Base-by-base conservation (phyloP, 2,113 vertebrate species). In the Tyto alba region DNA sequence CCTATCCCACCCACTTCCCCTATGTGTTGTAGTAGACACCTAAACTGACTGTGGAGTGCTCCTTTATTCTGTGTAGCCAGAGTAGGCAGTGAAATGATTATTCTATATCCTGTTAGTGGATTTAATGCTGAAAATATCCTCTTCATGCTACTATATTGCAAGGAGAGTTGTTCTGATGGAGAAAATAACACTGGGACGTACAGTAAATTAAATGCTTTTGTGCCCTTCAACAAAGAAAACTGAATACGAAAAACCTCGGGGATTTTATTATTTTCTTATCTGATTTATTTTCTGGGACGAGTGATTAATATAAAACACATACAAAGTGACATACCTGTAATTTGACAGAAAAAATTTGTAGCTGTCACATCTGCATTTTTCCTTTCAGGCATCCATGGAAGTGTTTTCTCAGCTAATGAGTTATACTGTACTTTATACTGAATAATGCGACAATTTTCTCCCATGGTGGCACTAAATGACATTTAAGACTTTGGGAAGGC, bases 271-370 rank as follows among this genome's bases (percentile, higher is more conserved):
- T 91, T 95, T 91, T 78, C 93, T 78, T 88, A 93, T 69, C 56
- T 92, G 92, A 72, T 96, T 91, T 72, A 55, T 40, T 96, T 97
- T 69, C 66, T 57, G 62, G 88, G 89, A 96, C 25, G 18, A 96
- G 36, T 23, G 30, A 87, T 94, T 95, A 89, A 84, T 95, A 81
- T 90, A 90, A 97, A 96, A 69, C 52, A 79, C n/a, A 85, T 36
- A 50, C 25, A 92, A 94, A 95, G 79, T 96, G 86, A 96, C 95
- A 73, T 82, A 95, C 75, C 85, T 95, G 40, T 90, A 66, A 93
- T 93, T 82, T 96, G 83, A 73, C 40, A 93, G 75, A 78, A 95
- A 90, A 83, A 88, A 81, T 32, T 85, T 91, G 27, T 88, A 93
- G 63, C 80, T 94, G 73, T 63, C 67, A 81, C 53, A 38, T 93